phyloP scores from a whole-genome alignment of 2,888 invertebrate species.

The Strigamia crassipes region DNA sequence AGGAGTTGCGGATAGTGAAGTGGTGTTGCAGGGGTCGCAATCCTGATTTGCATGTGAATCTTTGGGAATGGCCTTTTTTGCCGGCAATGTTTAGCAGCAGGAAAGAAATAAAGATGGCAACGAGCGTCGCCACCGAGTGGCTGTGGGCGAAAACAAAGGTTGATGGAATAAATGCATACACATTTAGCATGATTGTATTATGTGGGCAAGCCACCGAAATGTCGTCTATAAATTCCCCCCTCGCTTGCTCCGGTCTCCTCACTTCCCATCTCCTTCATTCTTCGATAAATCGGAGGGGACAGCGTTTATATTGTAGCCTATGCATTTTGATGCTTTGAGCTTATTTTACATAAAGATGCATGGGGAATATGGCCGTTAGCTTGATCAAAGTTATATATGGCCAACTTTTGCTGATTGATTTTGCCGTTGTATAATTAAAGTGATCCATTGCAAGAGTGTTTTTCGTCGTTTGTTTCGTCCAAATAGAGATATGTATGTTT shows the following conservation, averaged over 20 bases:
- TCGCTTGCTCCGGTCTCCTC: neutral
- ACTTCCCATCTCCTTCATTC: neutral
- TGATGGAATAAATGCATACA: neutral
- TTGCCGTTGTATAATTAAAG: neutral
- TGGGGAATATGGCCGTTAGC: neutral
- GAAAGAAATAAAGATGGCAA: neutral
- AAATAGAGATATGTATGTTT: neutral
- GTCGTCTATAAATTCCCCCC: neutral
- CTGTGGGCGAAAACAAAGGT: neutral
- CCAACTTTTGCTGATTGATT: neutral
- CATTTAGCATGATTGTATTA: neutral
- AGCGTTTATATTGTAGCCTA: neutral
- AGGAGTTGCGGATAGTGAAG: neutral
- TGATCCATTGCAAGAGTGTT: neutral
- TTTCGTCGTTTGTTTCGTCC: neutral
- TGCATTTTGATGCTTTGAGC: neutral
- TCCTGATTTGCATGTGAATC: neutral
- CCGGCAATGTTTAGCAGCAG: neutral
- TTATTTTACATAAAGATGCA: neutral
- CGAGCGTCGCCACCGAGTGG: neutral
- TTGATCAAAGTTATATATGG: neutral
- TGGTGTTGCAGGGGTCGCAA: neutral
- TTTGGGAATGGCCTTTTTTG: neutral
- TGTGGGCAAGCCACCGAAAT: neutral
- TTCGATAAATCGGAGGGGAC: neutral